Percentiles rank a stretch among this genome's conserved stretches.
phyloP scores from a whole-genome alignment of 2,797 vertebrate genomes.

The Okamejei kenojei region DNA sequence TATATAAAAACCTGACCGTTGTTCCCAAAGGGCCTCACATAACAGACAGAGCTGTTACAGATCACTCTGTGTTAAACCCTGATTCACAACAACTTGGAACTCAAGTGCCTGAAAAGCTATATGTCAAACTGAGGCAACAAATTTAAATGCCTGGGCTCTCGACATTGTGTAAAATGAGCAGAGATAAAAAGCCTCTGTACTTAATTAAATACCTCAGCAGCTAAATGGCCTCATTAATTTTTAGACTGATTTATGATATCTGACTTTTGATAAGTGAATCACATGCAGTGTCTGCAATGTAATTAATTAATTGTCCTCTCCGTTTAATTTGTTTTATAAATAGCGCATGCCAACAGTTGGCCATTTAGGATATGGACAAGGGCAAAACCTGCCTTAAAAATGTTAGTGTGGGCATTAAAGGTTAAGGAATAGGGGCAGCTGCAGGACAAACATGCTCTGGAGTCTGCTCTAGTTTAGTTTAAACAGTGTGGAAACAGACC shows the following conservation, averaged over 20 bases:
- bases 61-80: slow-evolving; percentile 10
- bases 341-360: not conserved
- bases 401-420: no score
- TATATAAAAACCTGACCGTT: not conserved
- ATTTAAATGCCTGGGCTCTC: not conserved
- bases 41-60: not conserved
- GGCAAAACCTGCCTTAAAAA: slow-evolving; percentile 6
- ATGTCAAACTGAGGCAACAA: not conserved
- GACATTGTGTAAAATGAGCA: slow-evolving; percentile 22
- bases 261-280: slow-evolving; percentile 20
- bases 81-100: not conserved
- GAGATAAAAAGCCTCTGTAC: slow-evolving; percentile 7
- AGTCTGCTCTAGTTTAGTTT: no score
- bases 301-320: slow-evolving; percentile 32
- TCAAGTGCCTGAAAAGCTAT: not conserved
- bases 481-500: no score
- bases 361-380: not conserved
- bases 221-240: slow-evolving; percentile 10
- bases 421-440: no score
- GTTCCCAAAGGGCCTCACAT: not conserved
- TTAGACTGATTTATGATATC: slow-evolving; percentile 29
- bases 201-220: slow-evolving; percentile 24
- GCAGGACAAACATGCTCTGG: no score
- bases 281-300: not conserved
- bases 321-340: slow-evolving; percentile 3